Evolutionary conservation across 1,140 invertebrate species (phyloP).

Genomic region (Dinoponera quadriceps): DNA sequence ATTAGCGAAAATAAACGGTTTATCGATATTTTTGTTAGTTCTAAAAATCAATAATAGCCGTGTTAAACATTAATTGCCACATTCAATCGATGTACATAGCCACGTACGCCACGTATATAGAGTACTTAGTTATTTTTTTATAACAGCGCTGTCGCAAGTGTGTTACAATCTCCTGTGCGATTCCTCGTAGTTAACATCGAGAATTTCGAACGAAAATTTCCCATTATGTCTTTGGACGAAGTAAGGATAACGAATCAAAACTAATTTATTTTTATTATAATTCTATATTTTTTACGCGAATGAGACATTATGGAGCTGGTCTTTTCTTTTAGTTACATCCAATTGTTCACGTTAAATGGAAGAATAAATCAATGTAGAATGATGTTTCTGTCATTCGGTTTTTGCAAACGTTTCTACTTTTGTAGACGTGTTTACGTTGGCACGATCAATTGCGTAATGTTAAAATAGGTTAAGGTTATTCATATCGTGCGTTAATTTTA

Average conservation of each 20-base stretch:
- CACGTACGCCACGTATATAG: neutral
- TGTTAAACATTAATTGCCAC: constrained; percentile 31
- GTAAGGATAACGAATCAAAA: constrained; percentile 15
- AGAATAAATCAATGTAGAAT: too few species aligned
- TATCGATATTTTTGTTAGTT: neutral
- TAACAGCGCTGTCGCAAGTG: neutral
- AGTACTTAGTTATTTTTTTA: neutral
- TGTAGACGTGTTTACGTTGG: too few species aligned
- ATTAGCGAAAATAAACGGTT: neutral
- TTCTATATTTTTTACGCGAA: neutral
- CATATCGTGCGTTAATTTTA: too few species aligned
- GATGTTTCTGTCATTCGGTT: too few species aligned
- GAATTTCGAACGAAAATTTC: neutral
- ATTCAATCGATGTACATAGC: neutral
- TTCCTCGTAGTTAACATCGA: neutral
- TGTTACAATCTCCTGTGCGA: neutral
- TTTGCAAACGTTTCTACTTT: too few species aligned
- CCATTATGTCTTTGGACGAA: constrained; percentile 45
- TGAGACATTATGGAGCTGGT: neutral
- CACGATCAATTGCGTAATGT: too few species aligned
- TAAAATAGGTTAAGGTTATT: too few species aligned
- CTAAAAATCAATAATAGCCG: constrained; percentile 9
- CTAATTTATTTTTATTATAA: neutral
- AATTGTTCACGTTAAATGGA: too few species aligned
- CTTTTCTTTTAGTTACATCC: too few species aligned